Base-by-base conservation (phyloP, 2,888 invertebrate genomes). In the Parelbella ahira region DNA sequence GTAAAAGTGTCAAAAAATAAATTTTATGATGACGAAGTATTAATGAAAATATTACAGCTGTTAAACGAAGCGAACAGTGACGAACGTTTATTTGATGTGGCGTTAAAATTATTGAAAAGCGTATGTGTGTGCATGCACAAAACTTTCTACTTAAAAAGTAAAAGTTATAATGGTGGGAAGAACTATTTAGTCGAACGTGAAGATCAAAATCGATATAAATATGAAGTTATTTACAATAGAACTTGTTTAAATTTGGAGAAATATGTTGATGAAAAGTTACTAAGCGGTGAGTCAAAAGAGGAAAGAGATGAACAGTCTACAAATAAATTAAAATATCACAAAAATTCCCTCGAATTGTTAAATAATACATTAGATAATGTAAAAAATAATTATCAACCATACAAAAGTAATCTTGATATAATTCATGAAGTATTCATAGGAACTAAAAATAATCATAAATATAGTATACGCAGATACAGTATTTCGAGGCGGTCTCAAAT, bases 61-160 rank as follows among this genome's bases (percentile, higher is more conserved):
- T 67, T 82, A 10, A 77, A 84, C 21, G 62, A 58, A n/a, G 72
- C 74, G 0, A 63, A 56, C 0, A 72, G 56, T 55, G 68, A 82
- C 29, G 66, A 74, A 47, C 65, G 69, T 53, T 59, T 83, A 12
- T 62, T 74, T 12, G 60, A 77, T 37, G 68, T 74, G 15, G 78
- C 80, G 0, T 47, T 77, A 10, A 72, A 73, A 48, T 51, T 84
- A n/a, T 54, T 86, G n/a, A 65, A 68, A 43, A 73, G 71, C 54
- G 54, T 84, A 23, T 84, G 86, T 56, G 47, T 51, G 20, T 84
- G 84, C 50, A 76, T 86, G 71, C 60, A 59, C 4, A 69, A 77
- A 45, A 69, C 68, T 1, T 52, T 78, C 6, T 55, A 50, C 19
- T 55, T 49, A 2, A 72, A 70, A 44, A 56, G 69, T 54, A 54